Conservation (phyloP, 2,888 invertebrate species). For the Halictus quadricinctus region DNA sequence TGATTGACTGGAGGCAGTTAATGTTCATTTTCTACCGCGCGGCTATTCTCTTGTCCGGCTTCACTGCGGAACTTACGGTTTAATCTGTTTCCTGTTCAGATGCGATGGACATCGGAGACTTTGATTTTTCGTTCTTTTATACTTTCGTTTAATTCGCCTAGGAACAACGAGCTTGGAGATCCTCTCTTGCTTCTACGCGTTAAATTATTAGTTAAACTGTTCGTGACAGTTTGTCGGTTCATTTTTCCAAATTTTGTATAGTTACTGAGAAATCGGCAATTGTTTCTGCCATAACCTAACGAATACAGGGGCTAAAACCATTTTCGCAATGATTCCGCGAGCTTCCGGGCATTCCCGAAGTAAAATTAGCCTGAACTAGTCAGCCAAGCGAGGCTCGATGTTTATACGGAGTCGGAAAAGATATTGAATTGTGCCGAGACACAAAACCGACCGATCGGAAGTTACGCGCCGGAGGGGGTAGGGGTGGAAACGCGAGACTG, state of each 20-base stretch:
- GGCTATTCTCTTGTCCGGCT: neutral
- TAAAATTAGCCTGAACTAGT: neutral
- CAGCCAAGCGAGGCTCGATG: neutral
- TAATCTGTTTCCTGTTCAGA: neutral
- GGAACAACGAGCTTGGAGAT: neutral
- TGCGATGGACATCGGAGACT: neutral
- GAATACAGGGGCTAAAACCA: neutral
- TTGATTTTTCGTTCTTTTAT: neutral
- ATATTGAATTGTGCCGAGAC: constrained; percentile 52
- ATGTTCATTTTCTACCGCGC: neutral
- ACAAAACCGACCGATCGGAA: neutral
- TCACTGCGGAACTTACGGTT: neutral
- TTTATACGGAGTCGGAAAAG: neutral
- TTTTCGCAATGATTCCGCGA: neutral
- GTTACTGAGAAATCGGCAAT: too few relatives aligned
- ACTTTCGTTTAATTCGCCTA: neutral
- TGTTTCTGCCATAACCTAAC: too few relatives aligned
- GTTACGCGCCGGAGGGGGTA: neutral
- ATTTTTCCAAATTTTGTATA: neutral
- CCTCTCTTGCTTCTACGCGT: neutral
- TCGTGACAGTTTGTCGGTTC: neutral
- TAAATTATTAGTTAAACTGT: neutral
- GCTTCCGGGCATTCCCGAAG: neutral
- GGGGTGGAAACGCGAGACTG: constrained; percentile 49
- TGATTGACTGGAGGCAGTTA: neutral